Conservation (phyloP, 2,113 vertebrate species). For the Gasterosteus nipponicus region DNA sequence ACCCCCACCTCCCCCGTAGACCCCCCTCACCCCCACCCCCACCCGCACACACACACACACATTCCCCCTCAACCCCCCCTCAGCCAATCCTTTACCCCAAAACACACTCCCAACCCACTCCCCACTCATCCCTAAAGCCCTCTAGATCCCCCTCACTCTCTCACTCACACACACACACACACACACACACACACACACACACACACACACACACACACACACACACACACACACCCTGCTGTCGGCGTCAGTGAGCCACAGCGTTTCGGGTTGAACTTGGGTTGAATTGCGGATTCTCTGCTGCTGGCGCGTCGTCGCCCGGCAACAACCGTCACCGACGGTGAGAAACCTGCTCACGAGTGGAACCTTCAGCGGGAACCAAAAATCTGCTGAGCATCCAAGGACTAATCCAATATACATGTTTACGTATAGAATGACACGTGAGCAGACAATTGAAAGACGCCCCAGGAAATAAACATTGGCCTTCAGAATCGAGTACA, state of each 20-base stretch:
- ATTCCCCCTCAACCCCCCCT: slow-evolving; percentile 39
- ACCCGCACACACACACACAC: slow-evolving; percentile 27
- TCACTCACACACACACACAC: slow-evolving; percentile 39
- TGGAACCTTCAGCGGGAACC: background rate
- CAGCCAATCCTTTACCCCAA: slow-evolving; percentile 70
- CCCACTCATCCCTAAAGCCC: slow-evolving; percentile 48
- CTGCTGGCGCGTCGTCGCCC: slow-evolving; percentile 66
- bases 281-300: slow-evolving; percentile 71
- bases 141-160: slow-evolving; percentile 21
- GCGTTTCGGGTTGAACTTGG: slow-evolving; percentile 58
- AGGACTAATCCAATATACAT: background rate
- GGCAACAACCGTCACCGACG: slow-evolving; percentile 46
- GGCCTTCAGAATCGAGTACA: background rate
- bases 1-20: slow-evolving; percentile 54
- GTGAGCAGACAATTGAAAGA: no score
- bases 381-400: background rate
- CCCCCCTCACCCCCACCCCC: background rate
- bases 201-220: slow-evolving; percentile 37
- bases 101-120: slow-evolving; percentile 56
- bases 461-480: background rate
- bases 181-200: slow-evolving; percentile 32
- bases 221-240: slow-evolving; percentile 13
- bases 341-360: background rate
- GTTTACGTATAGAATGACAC: no score
- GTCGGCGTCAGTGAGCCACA: slow-evolving; percentile 27